These are phyloP conservation scores for Heliconius aoede DNA, from an alignment of 2,888 invertebrate species.

Conservation along the genomic window DNA sequence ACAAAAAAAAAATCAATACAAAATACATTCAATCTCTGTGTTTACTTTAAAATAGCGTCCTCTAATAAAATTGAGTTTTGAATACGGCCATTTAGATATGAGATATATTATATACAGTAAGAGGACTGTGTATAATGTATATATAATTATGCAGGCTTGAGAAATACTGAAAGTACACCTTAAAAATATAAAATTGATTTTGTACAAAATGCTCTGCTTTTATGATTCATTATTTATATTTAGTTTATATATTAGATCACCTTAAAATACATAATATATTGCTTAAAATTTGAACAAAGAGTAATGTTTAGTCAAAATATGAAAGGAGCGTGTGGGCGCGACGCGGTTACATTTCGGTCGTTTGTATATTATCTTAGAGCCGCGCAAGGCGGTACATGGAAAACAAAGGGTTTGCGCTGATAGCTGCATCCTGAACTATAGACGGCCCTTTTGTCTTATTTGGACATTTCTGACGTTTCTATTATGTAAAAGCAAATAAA, in stretches of 20 bases:
- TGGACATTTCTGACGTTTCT: constrained; percentile 32
- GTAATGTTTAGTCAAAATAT: constrained; percentile 62
- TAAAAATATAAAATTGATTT: not conserved
- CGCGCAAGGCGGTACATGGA: constrained; percentile 65
- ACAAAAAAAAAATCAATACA: not conserved
- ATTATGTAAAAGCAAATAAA: constrained; percentile 8
- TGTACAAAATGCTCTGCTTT: not conserved
- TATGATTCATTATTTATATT: not conserved
- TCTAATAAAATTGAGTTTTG: too few species aligned
- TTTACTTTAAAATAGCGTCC: not conserved
- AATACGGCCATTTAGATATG: too few species aligned
- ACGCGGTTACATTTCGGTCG: constrained; percentile 74
- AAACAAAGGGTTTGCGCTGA: constrained; percentile 70
- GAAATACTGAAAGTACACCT: not conserved
- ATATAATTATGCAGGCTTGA: not conserved
- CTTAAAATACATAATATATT: constrained; percentile 26
- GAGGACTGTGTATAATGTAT: not conserved
- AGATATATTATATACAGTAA: not conserved
- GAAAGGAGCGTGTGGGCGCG: constrained; percentile 69
- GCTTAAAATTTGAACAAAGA: constrained; percentile 48
- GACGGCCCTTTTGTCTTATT: constrained; percentile 55
- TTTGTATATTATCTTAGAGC: constrained; percentile 77
- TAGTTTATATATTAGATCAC: constrained; percentile 17
- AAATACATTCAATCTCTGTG: too few species aligned
- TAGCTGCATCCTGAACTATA: constrained; percentile 66